Evolutionary conservation across 1,140 invertebrate genomes (phyloP).

Genomic region (Caenorhabditis remanei): DNA sequence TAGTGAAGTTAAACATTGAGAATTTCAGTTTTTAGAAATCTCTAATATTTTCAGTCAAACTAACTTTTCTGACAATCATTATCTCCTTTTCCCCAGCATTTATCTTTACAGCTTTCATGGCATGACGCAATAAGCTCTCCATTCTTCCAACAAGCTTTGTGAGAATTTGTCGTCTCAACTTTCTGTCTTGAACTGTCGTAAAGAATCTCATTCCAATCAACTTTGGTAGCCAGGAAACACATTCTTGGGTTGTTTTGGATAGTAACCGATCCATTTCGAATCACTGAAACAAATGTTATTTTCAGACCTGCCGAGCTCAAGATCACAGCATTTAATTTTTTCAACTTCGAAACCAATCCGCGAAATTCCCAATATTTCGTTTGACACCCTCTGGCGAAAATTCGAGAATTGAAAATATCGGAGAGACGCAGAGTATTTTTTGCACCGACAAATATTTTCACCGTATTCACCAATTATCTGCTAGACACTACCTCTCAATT

Average conservation of each 20-base stretch:
- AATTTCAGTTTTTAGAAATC: too few relatives aligned
- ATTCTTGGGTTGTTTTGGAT: constrained; percentile 10
- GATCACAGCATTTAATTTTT: too few relatives aligned
- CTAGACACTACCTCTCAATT: constrained; percentile 9
- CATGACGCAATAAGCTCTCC: not conserved
- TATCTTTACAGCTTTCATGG: constrained; percentile 6
- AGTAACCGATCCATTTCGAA: not conserved
- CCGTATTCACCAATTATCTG: too few relatives aligned
- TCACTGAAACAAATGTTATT: not conserved
- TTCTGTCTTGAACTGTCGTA: not conserved
- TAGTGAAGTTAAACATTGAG: not conserved
- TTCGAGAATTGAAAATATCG: too few relatives aligned
- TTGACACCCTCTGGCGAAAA: too few relatives aligned
- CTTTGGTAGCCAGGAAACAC: constrained; percentile 19
- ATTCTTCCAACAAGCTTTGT: not conserved
- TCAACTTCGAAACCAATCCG: too few relatives aligned
- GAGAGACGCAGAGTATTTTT: too few relatives aligned
- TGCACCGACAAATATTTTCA: too few relatives aligned
- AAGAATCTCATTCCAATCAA: constrained; percentile 9
- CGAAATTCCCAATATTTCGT: too few relatives aligned
- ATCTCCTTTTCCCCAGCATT: not conserved
- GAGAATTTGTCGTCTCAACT: not conserved
- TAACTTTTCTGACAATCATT: constrained; percentile 30
- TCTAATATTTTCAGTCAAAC: not conserved
- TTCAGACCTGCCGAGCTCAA: too few relatives aligned